These are phyloP conservation scores for Orthonyx spaldingii DNA, from an alignment of 2,113 vertebrate genomes.

Conservation along the genomic window DNA sequence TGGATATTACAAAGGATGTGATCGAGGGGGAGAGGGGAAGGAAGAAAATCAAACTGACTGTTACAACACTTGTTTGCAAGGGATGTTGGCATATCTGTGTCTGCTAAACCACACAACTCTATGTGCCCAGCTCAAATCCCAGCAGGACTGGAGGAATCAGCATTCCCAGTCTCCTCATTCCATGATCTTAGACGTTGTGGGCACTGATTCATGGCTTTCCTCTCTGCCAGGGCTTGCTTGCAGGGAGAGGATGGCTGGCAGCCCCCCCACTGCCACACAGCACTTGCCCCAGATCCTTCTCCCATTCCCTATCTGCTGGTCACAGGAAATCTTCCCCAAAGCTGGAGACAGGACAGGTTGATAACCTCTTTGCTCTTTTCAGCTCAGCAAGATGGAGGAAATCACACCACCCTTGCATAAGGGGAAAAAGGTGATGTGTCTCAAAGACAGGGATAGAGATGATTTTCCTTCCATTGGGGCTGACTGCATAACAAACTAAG, in stretches of 20 bases:
- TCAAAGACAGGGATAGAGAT: not conserved
- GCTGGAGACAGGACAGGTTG: not conserved
- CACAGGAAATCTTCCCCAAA: not conserved
- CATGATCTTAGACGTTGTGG: not conserved
- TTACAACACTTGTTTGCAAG: not conserved
- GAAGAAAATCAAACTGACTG: not conserved
- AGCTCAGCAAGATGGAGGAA: not conserved
- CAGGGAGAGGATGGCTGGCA: not conserved
- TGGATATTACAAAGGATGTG: not conserved
- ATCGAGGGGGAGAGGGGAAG: not conserved
- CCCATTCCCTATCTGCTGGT: not conserved
- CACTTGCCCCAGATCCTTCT: fast-evolving
- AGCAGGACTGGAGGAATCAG: not conserved
- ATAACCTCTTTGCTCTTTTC: not conserved
- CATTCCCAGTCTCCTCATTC: not conserved
- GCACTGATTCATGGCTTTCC: not conserved
- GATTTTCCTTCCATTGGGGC: not conserved
- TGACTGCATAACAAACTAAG: not conserved
- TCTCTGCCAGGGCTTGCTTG: not conserved
- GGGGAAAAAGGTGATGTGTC: fast-evolving
- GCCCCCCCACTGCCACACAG: fast-evolving
- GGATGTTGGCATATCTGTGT: not conserved
- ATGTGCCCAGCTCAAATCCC: not conserved
- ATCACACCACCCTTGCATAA: not conserved
- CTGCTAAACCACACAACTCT: not conserved